Base-by-base conservation (phyloP, 2,113 vertebrate genomes). In the Amblyopsis rosae region DNA sequence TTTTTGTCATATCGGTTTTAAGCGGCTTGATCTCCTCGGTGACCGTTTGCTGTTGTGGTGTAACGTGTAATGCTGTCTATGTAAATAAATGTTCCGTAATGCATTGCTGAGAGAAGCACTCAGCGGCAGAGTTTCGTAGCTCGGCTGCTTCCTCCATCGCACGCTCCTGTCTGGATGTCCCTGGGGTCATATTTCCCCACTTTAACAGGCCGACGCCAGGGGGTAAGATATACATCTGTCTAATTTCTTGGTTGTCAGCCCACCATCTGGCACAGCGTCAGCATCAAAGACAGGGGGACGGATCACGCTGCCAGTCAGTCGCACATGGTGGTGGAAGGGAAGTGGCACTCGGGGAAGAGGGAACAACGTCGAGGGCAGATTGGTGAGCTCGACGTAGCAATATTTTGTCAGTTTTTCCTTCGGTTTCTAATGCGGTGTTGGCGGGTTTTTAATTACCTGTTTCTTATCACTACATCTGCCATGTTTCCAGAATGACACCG, bases 161-260 rank as follows among this genome's bases (percentile, higher is more conserved):
- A 26, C 4, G 3, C 12, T 3, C 49, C 61, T 65, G 64, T 69
- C 68, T 59, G 59, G 54, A 65, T 77, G 55, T 10, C n/a, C 50
- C 9, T 61, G 51, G 56, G 82, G 77, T 75, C 57, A 47, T 13
- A 45, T 68, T 61, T 55, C 10, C 15, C 26, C 7, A 17, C 51
- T 48, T 32, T 56, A 70, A 53, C 59, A 60, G 68, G 66, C 77
- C 70, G 67, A 85, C 80, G 79, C 73, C 70, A 69, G 69, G 75
- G 26, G 84, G 78, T 81, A 80, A 75, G 62, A 83, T 80, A 82
- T 86, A 76, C 87, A 90, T 89, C 86, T 87, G 87, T 86, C 83
- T 88, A 82, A 88, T 90, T 90, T 88, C 72, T 74, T 85, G 82
- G 76, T 85, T 88, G 86, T 88, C 84, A 84, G 72, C 79, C 49